Conservation (phyloP, 2,113 vertebrate species). For the Thomomys bottae region DNA sequence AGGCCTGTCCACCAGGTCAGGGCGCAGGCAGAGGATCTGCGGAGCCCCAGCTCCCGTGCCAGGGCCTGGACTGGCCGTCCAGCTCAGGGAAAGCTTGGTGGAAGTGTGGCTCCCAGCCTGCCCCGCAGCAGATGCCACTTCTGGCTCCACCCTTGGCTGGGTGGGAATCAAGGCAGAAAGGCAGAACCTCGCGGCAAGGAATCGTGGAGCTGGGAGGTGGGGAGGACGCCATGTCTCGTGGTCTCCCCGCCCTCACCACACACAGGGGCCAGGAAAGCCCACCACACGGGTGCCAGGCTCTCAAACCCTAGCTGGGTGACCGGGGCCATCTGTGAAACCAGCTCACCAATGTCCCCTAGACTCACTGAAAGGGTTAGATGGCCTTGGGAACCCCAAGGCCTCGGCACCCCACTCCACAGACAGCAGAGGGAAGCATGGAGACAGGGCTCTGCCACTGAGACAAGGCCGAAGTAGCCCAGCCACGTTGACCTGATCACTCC, state of each 20-base stretch:
- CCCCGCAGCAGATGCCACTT: background rate
- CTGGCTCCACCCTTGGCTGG: background rate
- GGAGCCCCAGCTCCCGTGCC: too few relatives aligned
- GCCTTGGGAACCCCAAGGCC: background rate
- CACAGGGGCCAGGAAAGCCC: background rate
- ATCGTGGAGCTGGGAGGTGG: rapidly evolving
- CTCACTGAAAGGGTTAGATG: too few relatives aligned
- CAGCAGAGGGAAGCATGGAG: background rate
- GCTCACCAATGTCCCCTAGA: rapidly evolving
- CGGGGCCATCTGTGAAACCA: rapidly evolving
- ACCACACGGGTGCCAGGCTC: too few relatives aligned
- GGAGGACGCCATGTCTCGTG: rapidly evolving
- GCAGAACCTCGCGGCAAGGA: background rate
- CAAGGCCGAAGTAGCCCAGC: background rate
- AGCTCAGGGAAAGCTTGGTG: background rate
- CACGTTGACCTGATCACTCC: too few relatives aligned
- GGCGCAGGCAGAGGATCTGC: rapidly evolving
- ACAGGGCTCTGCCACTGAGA: too few relatives aligned
- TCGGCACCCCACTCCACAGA: too few relatives aligned
- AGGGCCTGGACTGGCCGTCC: too few relatives aligned
- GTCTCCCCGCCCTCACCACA: too few relatives aligned
- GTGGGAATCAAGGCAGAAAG: too few relatives aligned
- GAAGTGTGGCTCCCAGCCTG: background rate
- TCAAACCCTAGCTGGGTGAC: background rate
- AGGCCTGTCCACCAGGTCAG: background rate